Conservation (phyloP, 2,888 invertebrate genomes). For the Scaptomyza cyrtandrae region DNA sequence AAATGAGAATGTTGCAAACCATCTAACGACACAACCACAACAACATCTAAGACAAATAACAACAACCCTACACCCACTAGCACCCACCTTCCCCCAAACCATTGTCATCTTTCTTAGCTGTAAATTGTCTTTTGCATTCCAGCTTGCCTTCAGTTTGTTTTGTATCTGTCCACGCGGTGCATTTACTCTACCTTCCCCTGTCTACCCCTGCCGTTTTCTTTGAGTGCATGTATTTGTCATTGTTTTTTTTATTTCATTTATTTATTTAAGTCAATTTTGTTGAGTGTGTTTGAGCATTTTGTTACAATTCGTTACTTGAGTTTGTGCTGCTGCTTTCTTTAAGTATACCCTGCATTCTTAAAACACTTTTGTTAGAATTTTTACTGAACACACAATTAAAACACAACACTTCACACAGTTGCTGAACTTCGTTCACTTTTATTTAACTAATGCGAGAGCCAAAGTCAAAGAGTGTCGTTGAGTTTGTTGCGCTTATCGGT, state of each 20-base stretch:
- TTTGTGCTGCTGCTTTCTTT: constrained; percentile 26
- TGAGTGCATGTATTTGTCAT: constrained; percentile 63
- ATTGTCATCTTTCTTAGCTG: constrained; percentile 24
- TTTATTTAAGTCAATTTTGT: constrained; percentile 77
- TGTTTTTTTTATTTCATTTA: constrained; percentile 75
- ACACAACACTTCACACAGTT: neutral
- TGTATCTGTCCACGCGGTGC: constrained; percentile 18
- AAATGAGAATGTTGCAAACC: constrained; percentile 68
- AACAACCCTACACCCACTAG: constrained; percentile 1
- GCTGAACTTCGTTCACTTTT: neutral
- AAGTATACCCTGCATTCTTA: constrained; percentile 14
- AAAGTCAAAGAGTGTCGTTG: neutral
- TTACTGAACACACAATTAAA: neutral
- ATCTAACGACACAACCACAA: constrained; percentile 45
- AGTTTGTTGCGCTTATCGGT: neutral
- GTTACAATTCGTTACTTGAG: constrained; percentile 66
- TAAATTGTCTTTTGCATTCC: constrained; percentile 46
- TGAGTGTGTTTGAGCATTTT: constrained; percentile 76
- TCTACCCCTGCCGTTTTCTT: too few species aligned
- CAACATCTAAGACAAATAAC: constrained; percentile 7
- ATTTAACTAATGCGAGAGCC: neutral
- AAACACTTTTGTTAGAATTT: neutral
- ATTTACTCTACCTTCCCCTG: constrained; percentile 1
- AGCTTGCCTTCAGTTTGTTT: constrained; percentile 7
- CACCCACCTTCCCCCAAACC: neutral